phyloP scores from a whole-genome alignment of 2,797 vertebrate genomes.

The Halcyon chelicuti region DNA sequence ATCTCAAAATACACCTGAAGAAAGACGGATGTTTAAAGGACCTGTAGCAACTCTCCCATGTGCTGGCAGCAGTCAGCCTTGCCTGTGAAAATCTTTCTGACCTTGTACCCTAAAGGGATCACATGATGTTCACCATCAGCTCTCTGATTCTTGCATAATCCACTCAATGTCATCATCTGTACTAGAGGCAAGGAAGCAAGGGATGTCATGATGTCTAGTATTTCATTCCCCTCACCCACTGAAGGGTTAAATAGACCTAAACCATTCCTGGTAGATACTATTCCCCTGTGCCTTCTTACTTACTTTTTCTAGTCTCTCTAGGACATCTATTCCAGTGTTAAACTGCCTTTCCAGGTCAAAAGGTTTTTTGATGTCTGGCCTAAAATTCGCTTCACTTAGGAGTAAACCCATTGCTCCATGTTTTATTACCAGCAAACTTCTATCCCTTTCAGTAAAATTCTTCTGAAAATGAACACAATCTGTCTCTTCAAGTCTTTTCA shows the following conservation, averaged over 20 bases:
- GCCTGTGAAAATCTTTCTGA: neutral
- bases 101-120: neutral
- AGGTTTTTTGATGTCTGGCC: neutral
- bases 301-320: neutral
- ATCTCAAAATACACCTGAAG: neutral
- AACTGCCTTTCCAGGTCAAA: neutral
- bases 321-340: neutral
- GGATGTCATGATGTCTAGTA: neutral
- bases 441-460: neutral
- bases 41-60: neutral
- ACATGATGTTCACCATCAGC: neutral
- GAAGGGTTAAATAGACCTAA: neutral
- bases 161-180: neutral
- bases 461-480: neutral
- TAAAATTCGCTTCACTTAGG: neutral
- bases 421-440: neutral
- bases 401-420: neutral
- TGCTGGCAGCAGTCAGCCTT: neutral
- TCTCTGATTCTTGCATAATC: neutral
- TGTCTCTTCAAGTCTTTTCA: neutral
- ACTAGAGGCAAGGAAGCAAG: neutral
- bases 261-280: neutral
- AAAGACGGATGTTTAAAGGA: neutral
- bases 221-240: neutral
- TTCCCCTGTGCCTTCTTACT: neutral